phyloP scores from a whole-genome alignment of 2,113 vertebrate genomes.

The Vulpes ferrilata region DNA sequence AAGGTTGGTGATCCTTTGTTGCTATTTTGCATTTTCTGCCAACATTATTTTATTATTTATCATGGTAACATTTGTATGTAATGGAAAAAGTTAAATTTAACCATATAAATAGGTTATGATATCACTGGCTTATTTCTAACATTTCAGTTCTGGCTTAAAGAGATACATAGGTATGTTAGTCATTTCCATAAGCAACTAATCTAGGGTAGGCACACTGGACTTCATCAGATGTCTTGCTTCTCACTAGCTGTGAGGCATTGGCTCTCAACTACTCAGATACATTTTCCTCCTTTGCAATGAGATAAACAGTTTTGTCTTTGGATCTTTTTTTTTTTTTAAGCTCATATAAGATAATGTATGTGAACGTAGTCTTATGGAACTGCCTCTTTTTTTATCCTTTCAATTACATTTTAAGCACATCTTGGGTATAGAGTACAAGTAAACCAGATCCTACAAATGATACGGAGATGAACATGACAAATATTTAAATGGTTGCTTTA shows the following conservation, averaged over 20 bases:
- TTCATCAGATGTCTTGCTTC: not conserved
- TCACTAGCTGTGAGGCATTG: not conserved
- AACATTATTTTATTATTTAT: not conserved
- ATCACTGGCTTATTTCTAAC: not conserved
- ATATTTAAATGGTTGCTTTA: not conserved
- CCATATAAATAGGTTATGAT: not conserved
- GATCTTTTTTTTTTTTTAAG: not conserved
- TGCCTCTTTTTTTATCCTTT: conserved; percentile 18
- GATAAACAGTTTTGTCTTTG: not conserved
- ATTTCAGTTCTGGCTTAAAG: not conserved
- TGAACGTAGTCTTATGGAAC: not conserved
- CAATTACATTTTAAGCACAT: not conserved
- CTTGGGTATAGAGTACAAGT: not conserved
- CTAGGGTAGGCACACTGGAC: not conserved
- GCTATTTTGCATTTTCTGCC: not conserved
- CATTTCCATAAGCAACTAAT: not conserved
- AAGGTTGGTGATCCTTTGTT: not conserved
- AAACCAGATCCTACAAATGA: not conserved
- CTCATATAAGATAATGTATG: not conserved
- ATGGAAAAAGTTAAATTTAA: not conserved
- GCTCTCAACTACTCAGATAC: not conserved
- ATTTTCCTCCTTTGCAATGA: not conserved
- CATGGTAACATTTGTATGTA: not conserved
- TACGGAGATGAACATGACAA: not conserved
- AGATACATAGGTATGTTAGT: not conserved